Evolutionary conservation across 2,113 vertebrate species (phyloP).

Genomic region (Otus sunia): DNA sequence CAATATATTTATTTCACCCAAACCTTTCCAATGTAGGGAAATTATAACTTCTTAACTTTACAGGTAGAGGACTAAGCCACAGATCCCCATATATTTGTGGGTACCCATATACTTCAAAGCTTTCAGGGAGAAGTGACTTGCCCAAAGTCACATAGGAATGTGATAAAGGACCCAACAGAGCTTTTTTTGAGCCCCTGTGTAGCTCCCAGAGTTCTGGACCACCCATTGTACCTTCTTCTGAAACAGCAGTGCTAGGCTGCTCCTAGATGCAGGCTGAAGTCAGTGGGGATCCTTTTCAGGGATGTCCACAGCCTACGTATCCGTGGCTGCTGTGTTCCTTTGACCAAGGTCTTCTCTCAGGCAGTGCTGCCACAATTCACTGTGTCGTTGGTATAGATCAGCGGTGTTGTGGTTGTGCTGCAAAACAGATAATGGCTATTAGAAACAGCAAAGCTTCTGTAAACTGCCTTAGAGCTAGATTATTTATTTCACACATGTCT

Average conservation of each 20-base stretch:
- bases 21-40: background rate
- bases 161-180: background rate
- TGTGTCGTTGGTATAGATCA: fast-evolving
- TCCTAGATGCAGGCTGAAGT: background rate
- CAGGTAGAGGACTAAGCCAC: background rate
- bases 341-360: background rate
- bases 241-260: background rate
- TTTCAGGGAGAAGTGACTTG: background rate
- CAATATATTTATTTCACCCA: background rate
- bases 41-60: background rate
- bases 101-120: background rate
- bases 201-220: background rate
- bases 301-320: fast-evolving
- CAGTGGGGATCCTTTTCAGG: background rate
- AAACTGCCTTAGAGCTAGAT: background rate
- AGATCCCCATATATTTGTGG: background rate
- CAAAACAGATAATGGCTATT: background rate
- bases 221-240: background rate
- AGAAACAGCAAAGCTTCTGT: background rate
- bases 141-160: background rate
- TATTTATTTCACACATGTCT: background rate
- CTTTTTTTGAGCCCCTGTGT: background rate
- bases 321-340: background rate
- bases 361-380: background rate
- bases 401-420: background rate